Percentiles rank a stretch among this genome's conserved stretches.
These are phyloP conservation scores for Leuciscus idus DNA, from an alignment of 2,113 vertebrate genomes.

Conservation along the genomic window DNA sequence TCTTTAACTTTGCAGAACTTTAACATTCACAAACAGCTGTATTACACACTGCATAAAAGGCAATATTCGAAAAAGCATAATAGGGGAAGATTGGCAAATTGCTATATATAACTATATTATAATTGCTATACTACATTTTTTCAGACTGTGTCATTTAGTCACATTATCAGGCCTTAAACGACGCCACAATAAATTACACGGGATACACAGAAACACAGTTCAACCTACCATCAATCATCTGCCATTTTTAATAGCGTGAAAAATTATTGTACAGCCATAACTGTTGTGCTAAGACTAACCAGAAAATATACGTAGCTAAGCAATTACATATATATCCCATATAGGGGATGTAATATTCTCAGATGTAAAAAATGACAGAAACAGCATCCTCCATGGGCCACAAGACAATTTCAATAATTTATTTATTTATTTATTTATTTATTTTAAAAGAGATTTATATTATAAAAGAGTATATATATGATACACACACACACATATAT, in stretches of 20 bases:
- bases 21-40: no score
- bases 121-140: no score
- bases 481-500: no score
- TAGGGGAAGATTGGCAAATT: neutral
- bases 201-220: neutral
- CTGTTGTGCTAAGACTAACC: neutral
- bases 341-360: constrained; percentile 6
- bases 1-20: no score
- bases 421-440: neutral
- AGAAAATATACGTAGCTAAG: neutral
- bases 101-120: no score
- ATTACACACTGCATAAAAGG: no score
- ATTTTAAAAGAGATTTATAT: no score
- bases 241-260: neutral
- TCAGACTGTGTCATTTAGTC: no score
- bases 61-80: no score
- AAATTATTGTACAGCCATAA: neutral
- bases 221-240: neutral
- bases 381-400: constrained; percentile 8
- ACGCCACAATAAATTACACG: neutral
- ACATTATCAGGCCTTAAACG: no score
- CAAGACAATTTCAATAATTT: neutral
- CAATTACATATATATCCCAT: constrained; percentile 11
- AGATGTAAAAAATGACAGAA: neutral
- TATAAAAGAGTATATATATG: no score